A percentile compares a stretch with the other conserved stretches of the same genome.
phyloP scores from a whole-genome alignment of 2,113 vertebrate genomes.

The Marmota monax region DNA sequence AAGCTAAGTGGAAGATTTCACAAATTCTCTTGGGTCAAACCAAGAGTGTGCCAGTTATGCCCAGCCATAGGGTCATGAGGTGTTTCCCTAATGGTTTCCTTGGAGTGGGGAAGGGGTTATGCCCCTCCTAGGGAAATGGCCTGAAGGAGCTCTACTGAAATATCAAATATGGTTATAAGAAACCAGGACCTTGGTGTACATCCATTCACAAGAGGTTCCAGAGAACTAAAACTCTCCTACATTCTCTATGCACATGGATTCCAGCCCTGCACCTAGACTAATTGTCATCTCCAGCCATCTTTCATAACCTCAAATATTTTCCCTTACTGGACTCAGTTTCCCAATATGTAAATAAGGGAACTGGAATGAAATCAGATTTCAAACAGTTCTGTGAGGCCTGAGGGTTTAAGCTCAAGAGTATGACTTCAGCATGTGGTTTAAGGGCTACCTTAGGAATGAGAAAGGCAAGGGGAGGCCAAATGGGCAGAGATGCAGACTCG shows the following conservation, averaged over 20 bases:
- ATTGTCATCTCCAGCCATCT: not conserved
- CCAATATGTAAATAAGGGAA: slow-evolving; percentile 16
- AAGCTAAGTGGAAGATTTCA: not conserved
- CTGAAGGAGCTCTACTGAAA: not conserved
- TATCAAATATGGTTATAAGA: not conserved
- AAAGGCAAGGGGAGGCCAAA: slow-evolving; percentile 41
- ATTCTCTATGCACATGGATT: slow-evolving; percentile 18
- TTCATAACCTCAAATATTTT: not conserved
- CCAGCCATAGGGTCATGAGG: not conserved
- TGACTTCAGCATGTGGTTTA: not conserved
- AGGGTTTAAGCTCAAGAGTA: not conserved
- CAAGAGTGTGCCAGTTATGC: not conserved
- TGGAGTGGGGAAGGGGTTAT: not conserved
- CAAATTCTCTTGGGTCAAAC: slow-evolving; percentile 37
- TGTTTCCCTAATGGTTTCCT: slow-evolving; percentile 20
- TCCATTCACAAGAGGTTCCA: not conserved
- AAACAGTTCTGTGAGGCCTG: not conserved
- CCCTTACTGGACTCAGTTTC: not conserved
- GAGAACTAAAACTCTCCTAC: slow-evolving; percentile 18
- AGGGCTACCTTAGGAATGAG: not conserved
- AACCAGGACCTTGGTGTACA: not conserved
- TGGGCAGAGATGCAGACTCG: not conserved
- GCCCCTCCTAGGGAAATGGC: not conserved
- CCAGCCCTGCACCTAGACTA: not conserved
- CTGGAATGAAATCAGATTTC: not conserved